These are phyloP conservation scores for Lanius ludovicianus DNA, from an alignment of 2,113 vertebrate species.

Conservation along the genomic window DNA sequence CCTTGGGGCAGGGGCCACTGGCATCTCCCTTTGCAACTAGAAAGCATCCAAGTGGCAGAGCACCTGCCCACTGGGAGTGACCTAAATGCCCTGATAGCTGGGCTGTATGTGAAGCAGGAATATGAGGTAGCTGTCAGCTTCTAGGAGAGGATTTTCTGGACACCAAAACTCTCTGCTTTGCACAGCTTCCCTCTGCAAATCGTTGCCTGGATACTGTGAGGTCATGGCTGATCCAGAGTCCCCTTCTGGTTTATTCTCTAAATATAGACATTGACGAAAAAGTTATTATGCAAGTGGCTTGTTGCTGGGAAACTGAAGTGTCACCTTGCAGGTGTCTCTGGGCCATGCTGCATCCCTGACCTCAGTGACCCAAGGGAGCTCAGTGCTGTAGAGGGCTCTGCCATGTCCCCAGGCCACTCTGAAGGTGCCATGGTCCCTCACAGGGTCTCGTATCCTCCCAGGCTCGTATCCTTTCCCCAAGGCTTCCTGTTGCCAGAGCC, in stretches of 20 bases:
- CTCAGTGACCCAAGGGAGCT: background rate
- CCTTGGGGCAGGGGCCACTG: fast-evolving
- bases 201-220: constrained; percentile 45
- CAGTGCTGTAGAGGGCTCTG: fast-evolving
- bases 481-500: background rate
- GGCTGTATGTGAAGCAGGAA: background rate
- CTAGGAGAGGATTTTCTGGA: background rate
- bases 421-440: background rate
- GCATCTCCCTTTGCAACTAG: background rate
- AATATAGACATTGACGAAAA: constrained; percentile 1
- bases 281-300: background rate
- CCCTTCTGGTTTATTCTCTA: constrained; percentile 16
- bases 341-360: background rate
- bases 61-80: background rate
- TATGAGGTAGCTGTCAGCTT: background rate
- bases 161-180: background rate
- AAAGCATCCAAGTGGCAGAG: background rate
- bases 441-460: background rate
- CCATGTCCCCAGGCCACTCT: too few relatives aligned
- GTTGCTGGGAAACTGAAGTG: constrained; percentile 8
- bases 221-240: background rate
- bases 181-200: background rate
- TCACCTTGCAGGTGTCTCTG: background rate
- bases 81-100: fast-evolving
- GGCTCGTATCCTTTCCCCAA: background rate